A percentile compares a stretch with the other conserved stretches of the same genome.
These are phyloP conservation scores for Scyliorhinus canicula DNA, from an alignment of 2,797 vertebrate species.

Conservation along the genomic window DNA sequence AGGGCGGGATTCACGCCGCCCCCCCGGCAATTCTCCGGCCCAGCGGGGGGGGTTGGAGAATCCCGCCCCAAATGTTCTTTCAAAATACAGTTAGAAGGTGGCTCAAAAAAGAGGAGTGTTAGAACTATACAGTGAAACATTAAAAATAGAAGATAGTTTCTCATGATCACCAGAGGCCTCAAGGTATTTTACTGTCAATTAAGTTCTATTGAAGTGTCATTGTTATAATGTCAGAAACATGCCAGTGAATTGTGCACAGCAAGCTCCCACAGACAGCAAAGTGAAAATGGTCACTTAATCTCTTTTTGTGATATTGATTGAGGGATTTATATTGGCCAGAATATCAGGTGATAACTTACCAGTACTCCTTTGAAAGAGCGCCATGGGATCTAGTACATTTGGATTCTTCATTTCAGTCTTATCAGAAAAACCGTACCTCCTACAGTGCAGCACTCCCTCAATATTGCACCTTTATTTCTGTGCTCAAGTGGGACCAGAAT, in stretches of 20 bases:
- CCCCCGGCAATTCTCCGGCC: no score
- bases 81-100: background rate
- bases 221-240: background rate
- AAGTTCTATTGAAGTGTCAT: background rate
- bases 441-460: background rate
- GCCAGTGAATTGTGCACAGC: background rate
- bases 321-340: background rate
- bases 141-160: background rate
- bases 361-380: background rate
- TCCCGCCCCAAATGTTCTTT: no score
- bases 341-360: background rate
- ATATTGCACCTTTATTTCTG: background rate
- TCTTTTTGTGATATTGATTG: background rate
- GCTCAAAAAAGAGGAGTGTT: background rate
- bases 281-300: background rate
- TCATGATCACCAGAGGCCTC: background rate
- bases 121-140: background rate
- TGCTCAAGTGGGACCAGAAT: background rate
- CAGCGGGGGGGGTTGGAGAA: no score
- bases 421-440: background rate
- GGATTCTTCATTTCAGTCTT: background rate
- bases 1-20: no score
- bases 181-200: background rate
- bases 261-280: background rate
- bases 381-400: background rate